Evolutionary conservation across 92 coral and sea anemone species (phyloP), one percentile per base, ranked within the genome.

Genomic region (Palythoa grandiflora): DNA sequence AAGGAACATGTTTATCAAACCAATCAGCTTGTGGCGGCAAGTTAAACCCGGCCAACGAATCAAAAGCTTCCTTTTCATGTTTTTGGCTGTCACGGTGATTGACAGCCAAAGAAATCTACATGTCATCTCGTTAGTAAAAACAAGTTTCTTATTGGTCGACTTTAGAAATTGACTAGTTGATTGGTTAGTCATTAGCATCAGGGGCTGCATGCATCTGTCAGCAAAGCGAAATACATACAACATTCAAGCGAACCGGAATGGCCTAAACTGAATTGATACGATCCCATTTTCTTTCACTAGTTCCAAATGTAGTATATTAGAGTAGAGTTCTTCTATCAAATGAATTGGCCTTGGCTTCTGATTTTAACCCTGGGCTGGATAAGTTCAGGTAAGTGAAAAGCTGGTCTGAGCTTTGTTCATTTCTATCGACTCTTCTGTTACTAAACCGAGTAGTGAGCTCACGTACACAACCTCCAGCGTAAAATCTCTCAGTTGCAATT

Each of bases 211-310:
- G 74, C 86, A 81, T 81, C 75, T 81, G 86, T 81, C 86, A 81
- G 86, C 86, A 81, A 81, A 66, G 86, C 86, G 86, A 81, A 81
- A 81, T 65, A 81, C 59, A 81, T 81, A 81, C 59, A 81, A 81
- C 86, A 81, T 81, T 70, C 86, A 81, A 81, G 74, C 74, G 57
- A 65, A 53, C 74, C 75, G 75, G 75, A 81, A 81, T 81, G 86
- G 86, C 74, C 86, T 81, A 51, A 81, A 81, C 86, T 81, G 60
- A 21, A 68, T 40, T 38, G 75, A 65, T 81, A 66, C 86, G 44
- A 47, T 65, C 59, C 75, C 48, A 20, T 36, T 81, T 65, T 63
- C 54, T 75, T 75, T 20, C 19, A 50, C 19, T 80, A 80, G 85
- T 63, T 68, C 61, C 47, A 81, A 59, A 81, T 81, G 75, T 81